Evolutionary conservation across 2,113 vertebrate species (phyloP), one percentile per base, ranked within the genome.

Genomic region (Aramus guarauna): DNA sequence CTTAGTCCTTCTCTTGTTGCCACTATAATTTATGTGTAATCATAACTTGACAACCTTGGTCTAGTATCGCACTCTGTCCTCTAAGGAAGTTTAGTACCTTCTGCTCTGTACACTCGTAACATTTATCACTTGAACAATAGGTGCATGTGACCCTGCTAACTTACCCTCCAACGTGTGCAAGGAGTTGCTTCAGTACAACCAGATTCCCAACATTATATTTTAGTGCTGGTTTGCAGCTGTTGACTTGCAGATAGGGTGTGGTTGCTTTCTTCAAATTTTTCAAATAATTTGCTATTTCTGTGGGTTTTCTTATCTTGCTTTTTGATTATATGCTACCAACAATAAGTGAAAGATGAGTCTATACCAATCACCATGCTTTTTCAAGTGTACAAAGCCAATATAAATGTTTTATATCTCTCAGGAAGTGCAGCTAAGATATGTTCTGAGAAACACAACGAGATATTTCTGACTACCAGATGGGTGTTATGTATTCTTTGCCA

Each of bases 11-110:
- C 88, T 80, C 80, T 92, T 94, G 93, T 91, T 97, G 77, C 67
- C 78, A 67, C 62, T 89, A 43, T 93, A 96, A 95, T 96, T 95
- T 94, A 96, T 93, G 72, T 86, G 80, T 78, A 96, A 92, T 91
- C 91, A 94, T 83, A 93, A 94, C 91, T 83, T 88, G 93, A 90
- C 88, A 96, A 77, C 59, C 72, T 87, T 76, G 73, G 85, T 92
- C 66, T 91, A 96, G 92, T 58, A 69, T 68, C 93, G 50, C 36
- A 18, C 50, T 89, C 76, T 76, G 50, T 94, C 88, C 92, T 93
- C 92, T 88, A 84, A 94, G 76, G 83, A 92, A 87, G 79, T 87
- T 93, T 89, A 93, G 93, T 96, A 58, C 64, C 64, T 93, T 94
- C 81, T 86, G 63, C 73, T 89, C 55, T 63, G 63, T 73, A 77